Base-by-base conservation (phyloP, 2,797 vertebrate genomes). In the Chelidonichthys spinosus region DNA sequence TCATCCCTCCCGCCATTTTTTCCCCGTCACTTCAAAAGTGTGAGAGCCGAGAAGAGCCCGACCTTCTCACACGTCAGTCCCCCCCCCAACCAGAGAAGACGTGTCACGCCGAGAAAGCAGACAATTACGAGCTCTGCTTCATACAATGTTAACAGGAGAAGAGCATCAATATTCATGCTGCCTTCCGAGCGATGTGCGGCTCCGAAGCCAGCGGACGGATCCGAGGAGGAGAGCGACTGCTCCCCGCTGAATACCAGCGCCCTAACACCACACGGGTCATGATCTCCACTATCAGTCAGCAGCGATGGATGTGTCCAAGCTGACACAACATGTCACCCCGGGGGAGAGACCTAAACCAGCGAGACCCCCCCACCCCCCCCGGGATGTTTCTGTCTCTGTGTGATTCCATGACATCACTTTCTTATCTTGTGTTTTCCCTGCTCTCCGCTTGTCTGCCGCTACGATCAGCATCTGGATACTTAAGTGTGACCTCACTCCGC, bases 121-220 rank as follows among this genome's bases (percentile, higher is more conserved):
- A 84, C 88, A 84, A 88, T 88, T 87, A 88, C 59, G 62, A 72
- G 78, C 52, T 55, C 73, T 52, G 85, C 78, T 81, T 90, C 78
- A 83, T 78, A 62, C 84, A 82, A 88, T 76, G 84, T 84, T 91
- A 90, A 91, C 88, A 85, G 86, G 88, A n/a, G 47, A 58, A 49
- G 53, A 11, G 75, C 75, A 83, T 91, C 84, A 87, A 90, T 90
- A 91, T 90, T 91, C 87, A 89, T 78, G 85, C 65, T 40, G 81
- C 66, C 17, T 2, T 66, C 63, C 42, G 53, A 66, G 53, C 36
- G 6, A 17, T 32, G n/a, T 3, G 63, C 15, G 0, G 63, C 76
- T 72, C 59, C 37, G 44, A 53, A 35, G 53, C 53, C 37, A 5
- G 44, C 1, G 62, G 76, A 69, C 43, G 74, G 78, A 65, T 70